A percentile compares a stretch with the other conserved stretches of the same genome.
Evolutionary conservation across 2,888 invertebrate genomes (phyloP).

Genomic region (Aphodius granarius): DNA sequence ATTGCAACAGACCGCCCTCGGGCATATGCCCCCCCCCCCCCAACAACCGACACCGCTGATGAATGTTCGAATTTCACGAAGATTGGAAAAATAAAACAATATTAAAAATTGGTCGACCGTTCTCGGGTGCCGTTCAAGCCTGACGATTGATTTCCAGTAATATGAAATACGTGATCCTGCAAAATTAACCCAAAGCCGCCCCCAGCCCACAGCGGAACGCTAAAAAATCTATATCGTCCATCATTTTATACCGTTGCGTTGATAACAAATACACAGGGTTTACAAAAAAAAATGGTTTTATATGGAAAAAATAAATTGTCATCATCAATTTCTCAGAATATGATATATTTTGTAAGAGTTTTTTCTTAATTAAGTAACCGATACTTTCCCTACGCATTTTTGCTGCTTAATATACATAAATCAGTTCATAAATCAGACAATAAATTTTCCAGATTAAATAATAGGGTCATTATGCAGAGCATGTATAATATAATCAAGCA

Average conservation of each 20-base stretch:
- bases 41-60: slow-evolving; percentile 12
- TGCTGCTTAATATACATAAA: neutral
- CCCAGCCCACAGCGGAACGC: neutral
- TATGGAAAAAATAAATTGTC: no score
- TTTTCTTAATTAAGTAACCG: no score
- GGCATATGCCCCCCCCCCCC: neutral
- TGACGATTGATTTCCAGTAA: slow-evolving; percentile 29
- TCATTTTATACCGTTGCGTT: neutral
- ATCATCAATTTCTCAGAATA: no score
- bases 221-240: neutral
- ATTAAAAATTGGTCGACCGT: slow-evolving; percentile 27
- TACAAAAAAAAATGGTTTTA: no score
- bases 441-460: neutral
- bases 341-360: no score
- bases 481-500: neutral
- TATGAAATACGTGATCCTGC: slow-evolving; percentile 30
- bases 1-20: neutral
- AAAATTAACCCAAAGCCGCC: slow-evolving; percentile 23
- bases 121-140: slow-evolving; percentile 8
- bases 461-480: neutral
- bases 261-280: neutral
- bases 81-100: slow-evolving; percentile 24
- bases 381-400: neutral
- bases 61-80: slow-evolving; percentile 22
- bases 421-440: neutral